Percentiles rank a stretch among this genome's conserved stretches.
These are phyloP conservation scores for Reinhardtius hippoglossoides DNA, from an alignment of 2,113 vertebrate genomes.

Conservation along the genomic window DNA sequence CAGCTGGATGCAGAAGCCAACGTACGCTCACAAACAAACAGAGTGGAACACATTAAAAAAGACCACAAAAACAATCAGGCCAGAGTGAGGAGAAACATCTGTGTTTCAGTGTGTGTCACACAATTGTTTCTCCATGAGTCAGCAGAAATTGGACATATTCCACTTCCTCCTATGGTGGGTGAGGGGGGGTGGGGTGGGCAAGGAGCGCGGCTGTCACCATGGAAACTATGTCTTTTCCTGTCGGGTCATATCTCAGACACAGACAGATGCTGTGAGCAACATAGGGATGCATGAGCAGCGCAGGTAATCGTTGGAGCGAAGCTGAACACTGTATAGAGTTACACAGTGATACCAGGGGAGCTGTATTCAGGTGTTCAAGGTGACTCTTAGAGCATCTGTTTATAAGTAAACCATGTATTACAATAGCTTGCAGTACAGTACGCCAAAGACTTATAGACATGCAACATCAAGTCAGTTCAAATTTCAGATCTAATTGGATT, in stretches of 20 bases:
- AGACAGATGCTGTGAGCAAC: slow-evolving; percentile 63
- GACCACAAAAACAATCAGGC: slow-evolving; percentile 2
- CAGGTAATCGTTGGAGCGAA: background rate
- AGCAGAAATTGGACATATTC: slow-evolving; percentile 62
- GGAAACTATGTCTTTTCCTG: slow-evolving; percentile 68
- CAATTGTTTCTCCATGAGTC: slow-evolving; percentile 54
- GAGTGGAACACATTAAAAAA: background rate
- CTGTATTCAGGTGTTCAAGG: background rate
- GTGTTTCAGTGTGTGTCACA: slow-evolving; percentile 31
- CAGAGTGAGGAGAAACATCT: slow-evolving; percentile 20
- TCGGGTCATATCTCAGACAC: slow-evolving; percentile 54
- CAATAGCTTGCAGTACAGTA: no score
- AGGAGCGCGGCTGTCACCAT: slow-evolving; percentile 55
- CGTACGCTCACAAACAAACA: slow-evolving; percentile 5
- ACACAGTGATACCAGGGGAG: background rate
- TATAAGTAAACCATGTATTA: background rate
- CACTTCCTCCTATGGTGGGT: slow-evolving; percentile 49
- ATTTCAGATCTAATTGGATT: no score
- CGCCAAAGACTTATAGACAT: no score
- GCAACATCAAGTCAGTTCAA: no score
- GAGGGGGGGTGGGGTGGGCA: slow-evolving; percentile 34
- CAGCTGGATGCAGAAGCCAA: background rate
- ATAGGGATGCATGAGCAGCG: slow-evolving; percentile 23
- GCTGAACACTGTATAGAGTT: background rate
- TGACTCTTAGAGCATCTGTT: background rate